Conservation (phyloP, 2,888 invertebrate species). For the Heliconius aoede region DNA sequence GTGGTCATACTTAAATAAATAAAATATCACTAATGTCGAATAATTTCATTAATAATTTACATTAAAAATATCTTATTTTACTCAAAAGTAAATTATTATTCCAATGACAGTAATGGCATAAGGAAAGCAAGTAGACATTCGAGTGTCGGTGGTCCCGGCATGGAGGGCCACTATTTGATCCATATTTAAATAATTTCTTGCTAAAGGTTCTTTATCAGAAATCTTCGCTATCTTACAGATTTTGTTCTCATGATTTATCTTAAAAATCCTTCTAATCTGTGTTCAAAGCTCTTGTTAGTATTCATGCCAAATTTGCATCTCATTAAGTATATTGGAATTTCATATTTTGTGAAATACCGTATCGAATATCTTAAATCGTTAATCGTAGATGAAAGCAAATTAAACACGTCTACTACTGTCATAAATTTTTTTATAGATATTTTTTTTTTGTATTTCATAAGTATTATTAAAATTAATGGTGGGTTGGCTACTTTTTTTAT, state of each 20-base stretch:
- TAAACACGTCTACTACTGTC: constrained; percentile 24
- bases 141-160: constrained; percentile 63
- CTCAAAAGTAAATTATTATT: constrained; percentile 56
- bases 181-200: constrained; percentile 67
- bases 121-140: constrained; percentile 68
- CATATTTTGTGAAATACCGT: constrained; percentile 63
- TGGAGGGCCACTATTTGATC: constrained; percentile 78
- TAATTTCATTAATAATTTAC: no score
- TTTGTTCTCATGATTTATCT: constrained; percentile 74
- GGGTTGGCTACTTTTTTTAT: no score
- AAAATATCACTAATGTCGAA: no score
- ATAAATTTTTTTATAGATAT: constrained; percentile 27
- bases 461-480: constrained; percentile 28
- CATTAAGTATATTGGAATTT: constrained; percentile 69
- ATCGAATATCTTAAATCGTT: constrained; percentile 49
- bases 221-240: constrained; percentile 69
- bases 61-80: neutral
- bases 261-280: constrained; percentile 57
- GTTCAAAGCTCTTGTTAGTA: constrained; percentile 74
- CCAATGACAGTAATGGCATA: constrained; percentile 68
- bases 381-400: constrained; percentile 20
- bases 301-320: constrained; percentile 77
- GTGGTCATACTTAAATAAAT: no score
- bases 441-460: constrained; percentile 29
- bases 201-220: constrained; percentile 58